Evolutionary conservation across 2,797 vertebrate genomes (phyloP), one percentile per base, ranked within the genome.

Genomic region (Petrocephalus sullivani): DNA sequence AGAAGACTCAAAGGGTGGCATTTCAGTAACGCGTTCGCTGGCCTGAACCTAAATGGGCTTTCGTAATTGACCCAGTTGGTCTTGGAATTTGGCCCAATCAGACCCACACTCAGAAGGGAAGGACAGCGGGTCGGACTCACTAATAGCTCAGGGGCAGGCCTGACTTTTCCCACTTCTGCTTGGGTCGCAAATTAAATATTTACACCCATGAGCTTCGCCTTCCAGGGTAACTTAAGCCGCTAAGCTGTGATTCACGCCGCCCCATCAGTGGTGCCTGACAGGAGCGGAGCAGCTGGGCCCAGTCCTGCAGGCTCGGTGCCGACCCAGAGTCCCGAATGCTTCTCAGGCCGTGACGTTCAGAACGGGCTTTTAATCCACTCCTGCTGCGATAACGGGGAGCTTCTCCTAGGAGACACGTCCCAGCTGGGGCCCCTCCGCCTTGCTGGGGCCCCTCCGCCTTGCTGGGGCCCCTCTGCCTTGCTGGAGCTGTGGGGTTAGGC

Each of bases 161-260:
- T 49, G 81, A 83, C n/a, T 21, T 49, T 19, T 81, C 33, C 75
- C 2, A 14, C 75, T 81, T 81, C 46, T 81, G 75, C 14, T 81
- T 49, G 46, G 37, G 46, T n/a, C 19, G 81, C 53, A 83, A 83
- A 83, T 83, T 49, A 83, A 83, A 83, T 49, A 83, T 83, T 53
- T 83, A 83, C 8, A 83, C 23, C n/a, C 0, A 41, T 83, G 51
- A 83, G 49, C 46, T 83, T 49, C 7, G n/a, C 49, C n/a, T 53
- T 19, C 41, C 78, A 49, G 41, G n/a, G 81, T 53, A 83, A 46
- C 49, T 83, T 21, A 14, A 83, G 81, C 81, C 23, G 92, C 41
- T 78, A 78, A 78, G 71, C 6, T 78, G 49, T 51, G 51, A 78
- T 53, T 54, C 37, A 37, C n/a, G 7, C 33, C 1, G 16, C 53